Evolutionary conservation across 2,797 vertebrate species (phyloP), one percentile per base, ranked within the genome.

Genomic region (Spatula versicolor): DNA sequence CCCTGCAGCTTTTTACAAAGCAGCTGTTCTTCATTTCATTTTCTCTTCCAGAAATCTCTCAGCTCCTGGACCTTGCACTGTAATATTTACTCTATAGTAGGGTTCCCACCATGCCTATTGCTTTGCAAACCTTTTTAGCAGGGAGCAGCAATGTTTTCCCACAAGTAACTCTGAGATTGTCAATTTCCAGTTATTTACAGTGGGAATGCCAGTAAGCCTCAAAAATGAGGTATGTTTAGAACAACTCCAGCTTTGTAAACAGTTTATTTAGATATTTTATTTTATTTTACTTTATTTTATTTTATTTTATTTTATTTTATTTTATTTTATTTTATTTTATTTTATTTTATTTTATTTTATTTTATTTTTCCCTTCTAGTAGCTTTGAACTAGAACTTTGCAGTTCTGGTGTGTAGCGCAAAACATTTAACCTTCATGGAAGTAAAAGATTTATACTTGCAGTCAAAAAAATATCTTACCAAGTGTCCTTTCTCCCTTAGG

Each of bases 401-500:
- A 86, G 46, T 45, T 55, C 25, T 52, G 13, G 7, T 1, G 1
- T 31, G 73, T 31, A 76, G 28, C 25, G 62, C 4, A 69, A 26
- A 92, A 54, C 2, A 35, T 41, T 7, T 37, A 63, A 25, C 9
- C 7, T 67, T 78, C 16, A 52, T 37, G 17, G 23, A 78, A 50
- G 66, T 62, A 55, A 39, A 75, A 35, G 2, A n/a, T 68, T 30
- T 72, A 14, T 10, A 50, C 31, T 52, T 33, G 2, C 13, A 82
- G 13, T 90, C 68, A 72, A 81, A 90, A 90, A 88, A 33, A 35
- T 9, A 13, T 46, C 96, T 97, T 93, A 99, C 99, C 99, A 89
- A 99, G 91, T 79, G 99, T 99, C 83, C 99, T 98, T 90, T 99
- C 98, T 82, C 99, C 99, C 0, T 82, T 80, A 13, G 98, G 98